A percentile compares a stretch with the other conserved stretches of the same genome.
Evolutionary conservation across 2,113 vertebrate genomes (phyloP).

Genomic region (Callospermophilus lateralis): DNA sequence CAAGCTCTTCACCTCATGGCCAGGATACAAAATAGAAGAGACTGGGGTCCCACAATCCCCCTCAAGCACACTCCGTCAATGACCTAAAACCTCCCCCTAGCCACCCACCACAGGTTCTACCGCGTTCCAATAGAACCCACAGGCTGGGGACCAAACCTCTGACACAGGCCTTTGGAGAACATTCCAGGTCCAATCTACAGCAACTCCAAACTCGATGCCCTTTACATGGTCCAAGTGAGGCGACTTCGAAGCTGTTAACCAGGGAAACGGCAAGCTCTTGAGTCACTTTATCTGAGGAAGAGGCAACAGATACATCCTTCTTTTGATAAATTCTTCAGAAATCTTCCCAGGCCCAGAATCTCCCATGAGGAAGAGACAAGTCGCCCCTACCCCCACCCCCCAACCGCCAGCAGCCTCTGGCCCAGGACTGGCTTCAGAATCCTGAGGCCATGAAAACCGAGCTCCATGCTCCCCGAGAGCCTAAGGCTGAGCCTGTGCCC

Average conservation of each 20-base stretch:
- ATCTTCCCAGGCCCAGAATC: not conserved
- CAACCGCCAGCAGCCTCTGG: not conserved
- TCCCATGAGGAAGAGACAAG: not conserved
- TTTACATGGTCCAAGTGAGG: not conserved
- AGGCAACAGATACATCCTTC: not conserved
- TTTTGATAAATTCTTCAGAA: not conserved
- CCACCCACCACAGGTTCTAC: not conserved
- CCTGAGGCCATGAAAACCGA: not conserved
- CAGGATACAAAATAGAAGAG: not conserved
- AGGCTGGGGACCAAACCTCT: not conserved
- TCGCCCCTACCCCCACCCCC: too few species aligned
- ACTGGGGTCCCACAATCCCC: not conserved
- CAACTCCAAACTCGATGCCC: not conserved
- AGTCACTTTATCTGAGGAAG: not conserved
- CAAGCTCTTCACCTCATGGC: not conserved
- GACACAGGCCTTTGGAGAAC: not conserved
- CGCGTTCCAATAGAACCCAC: not conserved
- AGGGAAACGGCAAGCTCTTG: not conserved
- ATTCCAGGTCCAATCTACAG: not conserved
- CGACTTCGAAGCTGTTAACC: not conserved
- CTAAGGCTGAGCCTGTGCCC: not conserved
- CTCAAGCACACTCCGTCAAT: not conserved
- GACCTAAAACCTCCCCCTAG: not conserved
- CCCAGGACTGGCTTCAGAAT: too few species aligned
- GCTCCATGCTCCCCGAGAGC: rapidly evolving